Base-by-base conservation (phyloP, 92 coral and sea anemone species). In the Isaurus tuberculatus region DNA sequence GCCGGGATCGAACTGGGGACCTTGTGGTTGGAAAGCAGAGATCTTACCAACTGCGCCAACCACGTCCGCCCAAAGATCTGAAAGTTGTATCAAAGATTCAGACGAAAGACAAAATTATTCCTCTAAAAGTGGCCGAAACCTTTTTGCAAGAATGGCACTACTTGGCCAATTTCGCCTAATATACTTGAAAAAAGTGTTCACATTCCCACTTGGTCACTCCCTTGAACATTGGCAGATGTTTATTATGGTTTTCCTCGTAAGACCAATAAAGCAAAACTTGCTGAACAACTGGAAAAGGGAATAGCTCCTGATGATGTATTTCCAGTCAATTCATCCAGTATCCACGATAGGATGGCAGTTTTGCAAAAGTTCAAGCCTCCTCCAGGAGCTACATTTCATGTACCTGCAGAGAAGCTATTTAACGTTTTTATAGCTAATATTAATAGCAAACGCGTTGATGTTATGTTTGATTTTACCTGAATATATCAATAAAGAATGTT, bases 281-380 rank as follows among this genome's bases (percentile, higher is more conserved):
- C 91, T 6, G 72, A 87, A 22, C 87, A 91, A 43, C 81, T 91
- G 32, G 89, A 90, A 65, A 61, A 61, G 29, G 68, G 70, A 36
- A 53, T 88, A 43, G 67, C 44, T 28, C 63, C 84, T 68, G 70
- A 36, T 11, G 46, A 72, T 27, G 46, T 37, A 61, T 81, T 43
- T 48, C 91, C 90, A 20, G 86, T 58, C 37, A 85, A 85, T 65
- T 85, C 81, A 83, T 65, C 91, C 73, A 79, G 79, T 79, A 88
- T 85, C n/a, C 82, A 46, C 70, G 85, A 88, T 48, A 85, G 94
- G 70, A 88, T 88, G 88, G 88, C 87, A 72, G 87, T 74, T 48
- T 61, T 88, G 49, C 85, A 88, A 61, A 88, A 46, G 91, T 74
- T 83, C 31, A 82, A 87, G 84, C 74, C 67, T 55, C 84, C 79